Conservation (phyloP, 2,888 invertebrate genomes). For the Rhopalosiphum nymphaeae region DNA sequence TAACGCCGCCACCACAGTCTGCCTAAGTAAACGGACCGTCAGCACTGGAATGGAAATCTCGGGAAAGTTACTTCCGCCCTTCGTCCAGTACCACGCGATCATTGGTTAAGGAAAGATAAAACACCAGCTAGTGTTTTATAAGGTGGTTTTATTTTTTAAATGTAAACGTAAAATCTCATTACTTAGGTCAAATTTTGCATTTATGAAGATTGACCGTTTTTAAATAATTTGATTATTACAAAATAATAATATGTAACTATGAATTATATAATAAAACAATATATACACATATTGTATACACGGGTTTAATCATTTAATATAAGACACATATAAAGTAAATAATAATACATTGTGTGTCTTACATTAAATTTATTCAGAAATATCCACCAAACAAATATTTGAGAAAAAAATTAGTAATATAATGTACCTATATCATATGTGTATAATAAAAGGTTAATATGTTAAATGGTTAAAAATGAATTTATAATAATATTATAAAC, state of each 20-base stretch:
- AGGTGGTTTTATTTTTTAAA: neutral
- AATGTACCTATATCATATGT: neutral
- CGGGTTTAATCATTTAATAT: neutral
- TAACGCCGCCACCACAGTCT: constrained; percentile 31
- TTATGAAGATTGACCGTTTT: neutral
- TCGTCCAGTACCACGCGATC: neutral
- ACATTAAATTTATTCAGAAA: neutral
- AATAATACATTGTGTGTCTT: neutral
- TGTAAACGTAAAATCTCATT: no score
- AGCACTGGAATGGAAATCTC: constrained; percentile 41
- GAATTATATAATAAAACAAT: neutral
- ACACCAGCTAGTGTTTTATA: neutral
- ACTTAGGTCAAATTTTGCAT: no score
- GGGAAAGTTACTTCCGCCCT: neutral
- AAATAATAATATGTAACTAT: neutral
- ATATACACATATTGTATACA: neutral
- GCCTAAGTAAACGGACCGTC: constrained; percentile 40
- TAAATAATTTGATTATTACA: neutral
- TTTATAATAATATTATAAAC: neutral
- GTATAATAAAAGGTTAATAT: neutral
- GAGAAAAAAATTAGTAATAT: neutral
- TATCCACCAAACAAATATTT: constrained; percentile 11
- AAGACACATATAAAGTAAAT: neutral
- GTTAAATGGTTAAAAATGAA: neutral
- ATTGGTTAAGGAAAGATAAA: neutral